Percentiles rank a stretch among this genome's conserved stretches.
These are phyloP conservation scores for Stomatorhinus ivindoensis DNA, from an alignment of 2,113 vertebrate species.

Conservation along the genomic window DNA sequence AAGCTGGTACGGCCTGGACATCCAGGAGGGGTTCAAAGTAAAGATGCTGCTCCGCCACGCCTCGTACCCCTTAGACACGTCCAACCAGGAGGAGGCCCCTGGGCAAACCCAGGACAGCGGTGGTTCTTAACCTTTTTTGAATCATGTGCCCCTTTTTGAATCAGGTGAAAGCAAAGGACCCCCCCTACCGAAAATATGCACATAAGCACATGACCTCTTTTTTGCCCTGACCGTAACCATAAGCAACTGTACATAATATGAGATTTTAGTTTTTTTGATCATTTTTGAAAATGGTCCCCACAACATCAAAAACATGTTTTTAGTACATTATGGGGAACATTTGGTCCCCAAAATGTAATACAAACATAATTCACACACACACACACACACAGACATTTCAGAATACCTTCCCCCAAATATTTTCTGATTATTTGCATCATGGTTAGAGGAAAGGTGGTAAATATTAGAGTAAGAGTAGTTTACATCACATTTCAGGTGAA, in stretches of 20 bases:
- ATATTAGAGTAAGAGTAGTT: background rate
- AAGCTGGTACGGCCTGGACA: background rate
- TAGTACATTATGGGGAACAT: no score
- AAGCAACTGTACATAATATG: background rate
- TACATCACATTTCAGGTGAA: background rate
- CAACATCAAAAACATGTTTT: background rate
- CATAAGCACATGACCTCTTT: no score
- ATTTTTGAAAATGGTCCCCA: background rate
- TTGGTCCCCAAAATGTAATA: background rate
- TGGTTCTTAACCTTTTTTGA: no score
- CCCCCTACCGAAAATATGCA: no score
- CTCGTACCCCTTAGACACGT: background rate
- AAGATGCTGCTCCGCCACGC: background rate
- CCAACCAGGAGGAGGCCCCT: background rate
- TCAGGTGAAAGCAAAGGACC: no score
- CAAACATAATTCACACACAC: background rate
- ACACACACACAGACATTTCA: background rate
- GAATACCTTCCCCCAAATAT: background rate
- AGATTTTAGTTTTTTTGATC: background rate
- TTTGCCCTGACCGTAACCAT: background rate
- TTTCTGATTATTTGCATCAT: background rate
- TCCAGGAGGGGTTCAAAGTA: background rate
- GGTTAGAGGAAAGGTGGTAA: background rate
- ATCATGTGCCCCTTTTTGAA: no score
- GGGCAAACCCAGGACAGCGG: background rate